A percentile compares a stretch with the other conserved stretches of the same genome.
Conservation (phyloP, 1,140 invertebrate species). For the Drosophila equinoxialis region DNA sequence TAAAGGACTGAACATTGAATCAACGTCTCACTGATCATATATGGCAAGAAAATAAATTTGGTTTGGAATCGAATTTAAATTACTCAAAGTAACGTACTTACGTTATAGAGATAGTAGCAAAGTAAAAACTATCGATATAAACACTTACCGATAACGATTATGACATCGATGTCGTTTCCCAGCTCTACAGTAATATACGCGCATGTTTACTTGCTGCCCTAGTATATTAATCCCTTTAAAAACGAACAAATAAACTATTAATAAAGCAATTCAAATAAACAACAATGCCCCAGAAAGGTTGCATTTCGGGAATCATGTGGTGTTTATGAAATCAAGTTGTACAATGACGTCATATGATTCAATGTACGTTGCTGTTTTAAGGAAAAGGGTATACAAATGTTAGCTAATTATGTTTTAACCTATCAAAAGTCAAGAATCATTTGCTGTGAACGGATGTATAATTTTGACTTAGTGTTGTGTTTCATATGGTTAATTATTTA, state of each 20-base stretch:
- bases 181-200: no score
- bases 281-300: neutral
- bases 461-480: neutral
- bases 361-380: neutral
- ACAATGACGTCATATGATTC: neutral
- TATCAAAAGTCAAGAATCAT: neutral
- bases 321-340: neutral
- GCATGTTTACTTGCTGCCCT: no score
- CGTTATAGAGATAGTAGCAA: no score
- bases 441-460: neutral
- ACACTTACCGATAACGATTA: no score
- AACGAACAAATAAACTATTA: neutral
- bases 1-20: no score
- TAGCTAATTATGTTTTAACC: neutral
- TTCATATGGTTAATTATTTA: neutral
- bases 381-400: neutral
- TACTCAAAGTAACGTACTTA: no score
- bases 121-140: no score
- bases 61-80: no score
- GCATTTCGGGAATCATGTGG: neutral
- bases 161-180: no score
- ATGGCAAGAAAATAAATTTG: no score
- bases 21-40: no score
- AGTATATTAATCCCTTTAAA: no score
- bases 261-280: neutral